phyloP scores from a whole-genome alignment of 1,140 invertebrate species.

The Drosophila pruinosa region DNA sequence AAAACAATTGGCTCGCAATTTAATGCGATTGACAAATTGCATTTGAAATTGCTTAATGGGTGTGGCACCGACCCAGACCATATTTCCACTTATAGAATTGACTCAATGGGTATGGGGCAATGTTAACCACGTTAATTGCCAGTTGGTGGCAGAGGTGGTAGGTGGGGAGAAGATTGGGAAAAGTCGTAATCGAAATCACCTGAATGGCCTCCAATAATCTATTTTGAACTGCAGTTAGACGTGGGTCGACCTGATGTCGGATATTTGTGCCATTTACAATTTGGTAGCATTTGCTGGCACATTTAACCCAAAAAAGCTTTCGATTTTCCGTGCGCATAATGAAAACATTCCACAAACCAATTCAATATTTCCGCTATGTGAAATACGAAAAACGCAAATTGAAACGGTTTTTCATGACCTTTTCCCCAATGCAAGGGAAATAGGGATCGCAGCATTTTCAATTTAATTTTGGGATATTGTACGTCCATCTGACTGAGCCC shows the following conservation, averaged over 20 bases:
- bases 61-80: constrained; percentile 31
- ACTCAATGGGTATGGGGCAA: neutral
- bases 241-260: neutral
- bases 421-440: constrained; percentile 1
- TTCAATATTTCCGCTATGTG: constrained; percentile 67
- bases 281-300: constrained; percentile 14
- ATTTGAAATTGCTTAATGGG: constrained; percentile 60
- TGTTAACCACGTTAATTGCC: constrained; percentile 32
- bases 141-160: neutral
- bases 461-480: constrained; percentile 66
- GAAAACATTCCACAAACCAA: constrained; percentile 76
- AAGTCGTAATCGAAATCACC: constrained; percentile 23
- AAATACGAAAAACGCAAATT: constrained; percentile 37
- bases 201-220: constrained; percentile 37
- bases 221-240: constrained; percentile 19
- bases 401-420: constrained; percentile 36
- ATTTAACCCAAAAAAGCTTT: constrained; percentile 23
- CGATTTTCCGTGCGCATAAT: constrained; percentile 49
- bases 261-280: constrained; percentile 22
- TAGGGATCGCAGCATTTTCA: constrained; percentile 45
- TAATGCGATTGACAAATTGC: constrained; percentile 75
- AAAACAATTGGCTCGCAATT: constrained; percentile 54
- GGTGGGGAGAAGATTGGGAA: neutral
- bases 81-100: neutral
- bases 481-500: constrained; percentile 6